phyloP scores from a whole-genome alignment of 2,113 vertebrate genomes.

The Lagopus muta region DNA sequence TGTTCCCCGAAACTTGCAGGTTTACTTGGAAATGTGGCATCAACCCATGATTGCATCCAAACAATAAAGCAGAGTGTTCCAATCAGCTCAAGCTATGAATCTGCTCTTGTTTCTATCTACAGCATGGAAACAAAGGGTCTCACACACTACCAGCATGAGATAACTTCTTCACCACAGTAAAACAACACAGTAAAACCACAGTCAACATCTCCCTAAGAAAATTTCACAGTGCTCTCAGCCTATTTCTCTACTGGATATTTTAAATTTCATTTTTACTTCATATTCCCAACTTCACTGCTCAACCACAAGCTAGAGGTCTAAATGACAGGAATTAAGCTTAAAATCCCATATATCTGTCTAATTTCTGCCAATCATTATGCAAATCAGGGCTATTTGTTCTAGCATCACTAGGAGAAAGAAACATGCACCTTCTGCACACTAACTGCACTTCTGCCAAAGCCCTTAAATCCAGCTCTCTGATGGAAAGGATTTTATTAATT shows the following conservation, averaged over 20 bases:
- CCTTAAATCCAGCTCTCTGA: neutral
- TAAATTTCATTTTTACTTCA: neutral
- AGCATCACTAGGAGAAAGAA: neutral
- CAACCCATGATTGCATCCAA: neutral
- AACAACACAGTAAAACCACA: too few species aligned
- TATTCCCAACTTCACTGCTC: neutral
- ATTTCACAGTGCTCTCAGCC: neutral
- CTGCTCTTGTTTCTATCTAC: neutral
- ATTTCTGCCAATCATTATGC: neutral
- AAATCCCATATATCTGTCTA: neutral
- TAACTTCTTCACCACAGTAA: neutral
- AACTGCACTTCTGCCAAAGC: neutral
- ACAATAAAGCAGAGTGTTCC: neutral
- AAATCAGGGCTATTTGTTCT: constrained; percentile 13
- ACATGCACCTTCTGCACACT: accelerated
- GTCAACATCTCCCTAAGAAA: neutral
- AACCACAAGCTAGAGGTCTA: neutral
- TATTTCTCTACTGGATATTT: neutral
- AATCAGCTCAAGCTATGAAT: neutral
- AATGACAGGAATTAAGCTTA: neutral
- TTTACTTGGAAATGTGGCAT: neutral
- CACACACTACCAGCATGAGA: neutral
- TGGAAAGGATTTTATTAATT: neutral
- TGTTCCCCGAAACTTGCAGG: neutral
- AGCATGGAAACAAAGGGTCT: neutral